Percentiles rank a stretch among this genome's conserved stretches.
phyloP scores from a whole-genome alignment of 2,888 invertebrate genomes.

The Sphecodes monilicornis region DNA sequence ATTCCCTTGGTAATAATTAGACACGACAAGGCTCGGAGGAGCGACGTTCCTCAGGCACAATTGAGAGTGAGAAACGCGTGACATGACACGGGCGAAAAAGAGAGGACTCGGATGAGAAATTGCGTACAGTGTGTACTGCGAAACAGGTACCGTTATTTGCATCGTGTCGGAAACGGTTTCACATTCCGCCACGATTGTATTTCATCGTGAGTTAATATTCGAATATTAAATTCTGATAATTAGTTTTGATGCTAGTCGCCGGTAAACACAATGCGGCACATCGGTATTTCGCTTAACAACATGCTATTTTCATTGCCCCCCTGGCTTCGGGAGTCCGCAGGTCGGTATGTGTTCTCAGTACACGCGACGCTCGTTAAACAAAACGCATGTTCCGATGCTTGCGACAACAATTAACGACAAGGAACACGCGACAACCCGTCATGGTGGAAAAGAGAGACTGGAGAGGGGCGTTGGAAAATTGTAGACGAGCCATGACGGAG shows the following conservation, averaged over 20 bases:
- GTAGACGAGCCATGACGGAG: not conserved
- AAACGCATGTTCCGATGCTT: constrained; percentile 44
- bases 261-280: not conserved
- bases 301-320: constrained; percentile 22
- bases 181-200: constrained; percentile 29
- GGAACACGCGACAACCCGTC: constrained; percentile 36
- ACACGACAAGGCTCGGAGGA: constrained; percentile 37
- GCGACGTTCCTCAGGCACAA: constrained; percentile 30
- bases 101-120: constrained; percentile 55
- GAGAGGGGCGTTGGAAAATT: not conserved
- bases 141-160: constrained; percentile 46
- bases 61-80: constrained; percentile 53
- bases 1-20: constrained; percentile 53
- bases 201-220: constrained; percentile 38
- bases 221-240: constrained; percentile 45
- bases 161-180: constrained; percentile 42
- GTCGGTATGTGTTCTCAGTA: constrained; percentile 26
- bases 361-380: constrained; percentile 49
- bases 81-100: constrained; percentile 46
- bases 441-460: not conserved
- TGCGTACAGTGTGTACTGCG: constrained; percentile 47
- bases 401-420: constrained; percentile 55
- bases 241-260: constrained; percentile 5
- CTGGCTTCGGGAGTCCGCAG: not conserved
- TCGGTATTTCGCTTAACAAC: constrained; percentile 16